A percentile compares a stretch with the other conserved stretches of the same genome.
phyloP scores from a whole-genome alignment of 2,797 vertebrate genomes.

The Enteromius treurensis region DNA sequence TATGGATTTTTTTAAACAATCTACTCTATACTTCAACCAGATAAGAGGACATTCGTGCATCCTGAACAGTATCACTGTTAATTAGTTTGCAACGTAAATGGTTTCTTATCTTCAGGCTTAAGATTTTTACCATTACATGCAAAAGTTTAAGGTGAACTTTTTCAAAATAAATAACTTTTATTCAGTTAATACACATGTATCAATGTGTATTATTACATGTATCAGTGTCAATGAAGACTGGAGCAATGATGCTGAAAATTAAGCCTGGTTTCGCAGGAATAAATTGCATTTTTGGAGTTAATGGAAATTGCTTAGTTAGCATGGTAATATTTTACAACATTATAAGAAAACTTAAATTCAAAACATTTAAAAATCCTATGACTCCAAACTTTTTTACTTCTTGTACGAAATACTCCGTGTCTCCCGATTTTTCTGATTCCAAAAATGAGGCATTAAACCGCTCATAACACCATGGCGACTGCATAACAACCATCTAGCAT shows the following conservation, averaged over 20 bases:
- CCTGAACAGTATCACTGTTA: not conserved
- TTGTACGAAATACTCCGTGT: not conserved
- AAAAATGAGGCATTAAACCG: not conserved
- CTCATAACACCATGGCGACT: not conserved
- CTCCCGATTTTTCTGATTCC: not conserved
- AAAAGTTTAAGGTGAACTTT: too few species aligned
- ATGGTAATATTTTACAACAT: not conserved
- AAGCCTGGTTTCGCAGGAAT: not conserved
- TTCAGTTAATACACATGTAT: too few species aligned
- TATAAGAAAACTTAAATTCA: not conserved
- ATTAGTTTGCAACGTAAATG: not conserved
- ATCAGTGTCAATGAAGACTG: not conserved
- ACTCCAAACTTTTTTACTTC: not conserved
- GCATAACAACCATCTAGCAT: not conserved
- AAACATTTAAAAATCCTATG: not conserved
- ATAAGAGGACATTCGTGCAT: conserved; percentile 38
- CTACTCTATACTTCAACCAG: conserved; percentile 13
- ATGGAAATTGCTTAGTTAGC: not conserved
- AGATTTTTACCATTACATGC: not conserved
- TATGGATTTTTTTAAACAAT: conserved; percentile 50
- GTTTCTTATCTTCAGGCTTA: not conserved
- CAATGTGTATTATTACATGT: too few species aligned
- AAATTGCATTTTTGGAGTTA: not conserved
- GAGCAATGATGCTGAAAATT: not conserved
- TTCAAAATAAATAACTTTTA: too few species aligned